A percentile compares a stretch with the other conserved stretches of the same genome.
These are phyloP conservation scores for Patella pellucida DNA, from an alignment of 2,888 invertebrate species.

Conservation along the genomic window DNA sequence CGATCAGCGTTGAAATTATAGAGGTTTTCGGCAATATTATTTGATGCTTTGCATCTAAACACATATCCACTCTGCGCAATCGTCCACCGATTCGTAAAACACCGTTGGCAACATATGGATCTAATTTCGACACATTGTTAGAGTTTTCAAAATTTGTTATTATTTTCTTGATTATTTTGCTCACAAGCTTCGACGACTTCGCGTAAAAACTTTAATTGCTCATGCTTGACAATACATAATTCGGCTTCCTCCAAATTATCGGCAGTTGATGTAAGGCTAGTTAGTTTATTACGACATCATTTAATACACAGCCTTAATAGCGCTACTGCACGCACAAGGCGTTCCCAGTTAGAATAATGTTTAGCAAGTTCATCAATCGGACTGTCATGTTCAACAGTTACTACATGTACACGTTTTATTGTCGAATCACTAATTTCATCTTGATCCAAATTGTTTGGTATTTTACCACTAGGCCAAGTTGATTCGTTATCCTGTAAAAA, in stretches of 20 bases:
- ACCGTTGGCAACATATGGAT: conserved; percentile 21
- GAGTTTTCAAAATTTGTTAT: conserved; percentile 7
- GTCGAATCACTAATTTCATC: background rate
- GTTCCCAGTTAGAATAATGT: conserved; percentile 1
- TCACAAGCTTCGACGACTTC: background rate
- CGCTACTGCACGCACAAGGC: background rate
- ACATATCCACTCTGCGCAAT: conserved; percentile 15
- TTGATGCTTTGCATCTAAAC: conserved; percentile 23
- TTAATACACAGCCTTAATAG: background rate
- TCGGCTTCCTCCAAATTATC: conserved; percentile 1
- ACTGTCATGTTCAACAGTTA: background rate
- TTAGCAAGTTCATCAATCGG: background rate
- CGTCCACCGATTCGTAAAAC: conserved; percentile 27
- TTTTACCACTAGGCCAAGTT: background rate
- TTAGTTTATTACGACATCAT: background rate
- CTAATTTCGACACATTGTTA: conserved; percentile 20
- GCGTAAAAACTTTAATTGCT: background rate
- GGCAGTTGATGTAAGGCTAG: background rate
- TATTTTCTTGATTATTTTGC: background rate
- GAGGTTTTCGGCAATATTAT: conserved; percentile 28
- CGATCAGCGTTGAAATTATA: conserved; percentile 30
- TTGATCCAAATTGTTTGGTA: background rate
- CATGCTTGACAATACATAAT: background rate
- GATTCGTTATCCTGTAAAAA: background rate
- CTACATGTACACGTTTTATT: conserved; percentile 8